These are phyloP conservation scores for Luehdorfia chinensis DNA, from an alignment of 1,140 invertebrate genomes.

Conservation along the genomic window DNA sequence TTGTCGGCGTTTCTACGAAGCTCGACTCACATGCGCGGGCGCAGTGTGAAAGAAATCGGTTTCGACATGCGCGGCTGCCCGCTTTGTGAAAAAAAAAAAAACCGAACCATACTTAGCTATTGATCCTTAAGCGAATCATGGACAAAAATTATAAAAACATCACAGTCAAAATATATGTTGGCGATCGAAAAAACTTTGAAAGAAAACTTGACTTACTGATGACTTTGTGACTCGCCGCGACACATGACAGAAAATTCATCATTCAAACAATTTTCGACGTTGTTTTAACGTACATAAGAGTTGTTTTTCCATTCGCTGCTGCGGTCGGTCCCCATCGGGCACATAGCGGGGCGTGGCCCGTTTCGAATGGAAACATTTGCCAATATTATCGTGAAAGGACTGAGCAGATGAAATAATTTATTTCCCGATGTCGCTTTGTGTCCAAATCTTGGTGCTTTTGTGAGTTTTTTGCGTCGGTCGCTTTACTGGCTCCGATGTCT, in stretches of 20 bases:
- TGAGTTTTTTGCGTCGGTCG: slow-evolving; percentile 66
- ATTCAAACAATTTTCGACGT: background rate
- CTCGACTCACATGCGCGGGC: slow-evolving; percentile 30
- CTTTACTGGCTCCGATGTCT: slow-evolving; percentile 65
- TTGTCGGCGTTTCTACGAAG: slow-evolving; percentile 64
- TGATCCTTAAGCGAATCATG: slow-evolving; percentile 56
- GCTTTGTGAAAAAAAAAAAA: slow-evolving; percentile 67
- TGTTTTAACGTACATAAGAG: background rate
- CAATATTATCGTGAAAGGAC: slow-evolving; percentile 76
- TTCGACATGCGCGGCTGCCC: slow-evolving; percentile 46
- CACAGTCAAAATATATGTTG: slow-evolving; percentile 76
- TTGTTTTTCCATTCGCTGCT: background rate
- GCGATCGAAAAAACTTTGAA: slow-evolving; percentile 52
- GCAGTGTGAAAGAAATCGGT: slow-evolving; percentile 35
- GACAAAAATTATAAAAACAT: slow-evolving; percentile 77
- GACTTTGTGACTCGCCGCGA: slow-evolving; percentile 62
- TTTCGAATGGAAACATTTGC: slow-evolving; percentile 75
- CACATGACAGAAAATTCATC: slow-evolving; percentile 25
- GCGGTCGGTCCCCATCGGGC: slow-evolving; percentile 22
- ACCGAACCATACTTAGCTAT: slow-evolving; percentile 49
- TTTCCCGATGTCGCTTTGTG: slow-evolving; percentile 71
- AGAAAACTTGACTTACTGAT: slow-evolving; percentile 63
- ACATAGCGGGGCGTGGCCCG: slow-evolving; percentile 62
- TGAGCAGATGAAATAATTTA: slow-evolving; percentile 77
- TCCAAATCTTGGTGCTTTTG: slow-evolving; percentile 68